Evolutionary conservation across 2,888 invertebrate genomes (phyloP).

Genomic region (Caenorhabditis panamensis): DNA sequence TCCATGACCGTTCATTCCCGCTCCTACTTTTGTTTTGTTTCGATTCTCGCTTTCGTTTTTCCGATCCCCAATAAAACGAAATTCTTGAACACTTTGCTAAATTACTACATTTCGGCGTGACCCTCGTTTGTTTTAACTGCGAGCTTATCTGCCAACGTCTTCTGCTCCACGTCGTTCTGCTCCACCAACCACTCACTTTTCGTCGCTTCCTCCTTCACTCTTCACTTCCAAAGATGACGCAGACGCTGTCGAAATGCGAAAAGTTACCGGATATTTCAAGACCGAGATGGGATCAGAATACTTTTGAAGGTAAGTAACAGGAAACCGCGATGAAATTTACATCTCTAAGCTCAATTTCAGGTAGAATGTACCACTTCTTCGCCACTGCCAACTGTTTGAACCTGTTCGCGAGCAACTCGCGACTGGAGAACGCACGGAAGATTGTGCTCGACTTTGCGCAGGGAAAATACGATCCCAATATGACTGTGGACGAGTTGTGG

Average conservation of each 20-base stretch:
- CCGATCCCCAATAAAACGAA: background rate
- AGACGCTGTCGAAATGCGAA: constrained; percentile 46
- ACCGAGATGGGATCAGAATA: constrained; percentile 90
- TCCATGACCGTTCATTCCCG: no score
- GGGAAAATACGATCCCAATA: constrained; percentile 84
- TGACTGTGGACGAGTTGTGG: constrained; percentile 91
- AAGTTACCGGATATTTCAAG: constrained; percentile 77
- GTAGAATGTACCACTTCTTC: constrained; percentile 92
- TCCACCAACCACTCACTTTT: no score
- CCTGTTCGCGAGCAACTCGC: constrained; percentile 86
- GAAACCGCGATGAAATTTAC: background rate
- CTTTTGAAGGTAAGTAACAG: constrained; percentile 47
- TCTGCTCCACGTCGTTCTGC: background rate
- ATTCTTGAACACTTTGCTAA: constrained; percentile 6
- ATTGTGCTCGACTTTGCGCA: constrained; percentile 88
- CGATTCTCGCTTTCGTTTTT: background rate
- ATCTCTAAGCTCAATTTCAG: constrained; percentile 83
- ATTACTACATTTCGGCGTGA: constrained; percentile 44
- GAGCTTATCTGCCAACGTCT: background rate
- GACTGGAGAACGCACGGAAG: constrained; percentile 88
- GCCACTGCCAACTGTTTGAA: constrained; percentile 94
- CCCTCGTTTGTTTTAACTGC: constrained; percentile 4
- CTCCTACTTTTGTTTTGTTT: no score
- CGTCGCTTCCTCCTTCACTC: no score
- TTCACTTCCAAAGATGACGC: constrained; percentile 11